A percentile compares a stretch with the other conserved stretches of the same genome.
Evolutionary conservation across 2,888 invertebrate genomes (phyloP).

Genomic region (Sepioteuthis lessoniana): DNA sequence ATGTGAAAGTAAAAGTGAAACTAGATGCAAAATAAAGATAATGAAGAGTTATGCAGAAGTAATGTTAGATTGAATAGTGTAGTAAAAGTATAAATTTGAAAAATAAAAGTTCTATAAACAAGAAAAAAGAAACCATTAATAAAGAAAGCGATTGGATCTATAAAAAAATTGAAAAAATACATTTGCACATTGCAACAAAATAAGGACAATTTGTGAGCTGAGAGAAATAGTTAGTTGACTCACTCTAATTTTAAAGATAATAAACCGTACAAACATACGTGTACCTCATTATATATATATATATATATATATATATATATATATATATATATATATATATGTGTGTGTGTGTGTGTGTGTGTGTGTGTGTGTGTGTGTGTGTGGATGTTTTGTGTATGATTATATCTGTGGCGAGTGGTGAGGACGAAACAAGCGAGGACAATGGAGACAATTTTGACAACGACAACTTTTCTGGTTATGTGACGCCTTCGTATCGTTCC

Average conservation of each 20-base stretch:
- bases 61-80: neutral
- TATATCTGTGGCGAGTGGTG: neutral
- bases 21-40: too few relatives aligned
- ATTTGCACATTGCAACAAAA: neutral
- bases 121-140: neutral
- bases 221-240: neutral
- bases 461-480: neutral
- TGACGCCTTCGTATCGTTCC: neutral
- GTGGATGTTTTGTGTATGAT: neutral
- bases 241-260: neutral
- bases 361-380: too few relatives aligned
- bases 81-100: neutral
- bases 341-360: too few relatives aligned
- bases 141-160: neutral
- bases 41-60: neutral
- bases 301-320: too few relatives aligned
- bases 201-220: neutral
- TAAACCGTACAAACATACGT: neutral
- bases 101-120: neutral
- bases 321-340: too few relatives aligned
- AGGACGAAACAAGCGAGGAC: neutral
- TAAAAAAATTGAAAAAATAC: neutral
- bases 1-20: too few relatives aligned
- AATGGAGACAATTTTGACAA: neutral
- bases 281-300: too few relatives aligned